Base-by-base conservation (phyloP, 2,113 vertebrate species). In the Apaloderma vittatum region DNA sequence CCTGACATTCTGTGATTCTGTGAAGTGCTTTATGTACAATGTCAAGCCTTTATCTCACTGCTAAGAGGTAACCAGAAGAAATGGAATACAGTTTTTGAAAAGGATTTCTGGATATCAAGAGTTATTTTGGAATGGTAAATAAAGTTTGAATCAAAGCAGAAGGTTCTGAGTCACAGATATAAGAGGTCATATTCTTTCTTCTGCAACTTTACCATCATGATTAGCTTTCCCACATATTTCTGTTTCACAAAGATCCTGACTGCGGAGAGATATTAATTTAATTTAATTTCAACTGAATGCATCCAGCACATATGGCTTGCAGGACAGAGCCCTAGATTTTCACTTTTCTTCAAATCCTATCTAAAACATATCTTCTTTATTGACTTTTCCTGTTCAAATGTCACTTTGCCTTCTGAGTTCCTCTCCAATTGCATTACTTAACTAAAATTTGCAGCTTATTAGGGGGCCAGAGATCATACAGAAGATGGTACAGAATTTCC, bases 61-160 rank as follows among this genome's bases (percentile, higher is more conserved):
- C 37, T 51, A 40, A 26, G 18, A 19, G 30, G 29, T 32, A 78
- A 87, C 45, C 12, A 54, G 71, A 82, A 78, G 57, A 82, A 93
- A 70, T 1, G 2, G 36, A 85, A 3, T 4, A 54, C 4, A 37
- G n/a, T 8, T 87, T 89, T 84, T 85, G 13, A 34, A 85, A 87
- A 85, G 11, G 16, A 76, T 70, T 91, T 92, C 36, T 58, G 59
- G 43, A 66, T 81, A 49, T 86, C 43, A 32, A 8, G 18, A 92
- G 75, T 87, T 80, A 92, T 82, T 96, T 86, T 80, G 34, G 45
- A 90, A 73, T 27, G 46, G 82, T 88, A 92, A 95, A 88, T 76
- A 87, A 78, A 91, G 91, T 87, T 78, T 54, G 82, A 30, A 86
- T 68, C 49, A 86, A 94, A 96, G 37, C 93, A 96, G 90, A 96